These are phyloP conservation scores for Cichlasoma orientale DNA, from an alignment of 2,797 vertebrate species.

Conservation along the genomic window DNA sequence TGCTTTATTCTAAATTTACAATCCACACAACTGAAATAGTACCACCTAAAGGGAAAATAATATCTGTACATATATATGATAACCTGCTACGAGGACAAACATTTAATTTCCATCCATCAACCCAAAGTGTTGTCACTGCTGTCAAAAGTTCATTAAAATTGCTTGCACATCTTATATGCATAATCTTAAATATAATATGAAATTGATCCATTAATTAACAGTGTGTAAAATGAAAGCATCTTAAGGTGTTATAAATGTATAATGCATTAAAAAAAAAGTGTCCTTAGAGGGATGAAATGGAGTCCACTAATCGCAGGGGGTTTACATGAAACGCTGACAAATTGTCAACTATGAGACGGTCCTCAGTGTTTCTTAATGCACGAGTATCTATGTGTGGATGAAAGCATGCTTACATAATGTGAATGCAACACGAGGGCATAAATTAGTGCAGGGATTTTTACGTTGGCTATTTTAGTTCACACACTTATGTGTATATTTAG, in stretches of 20 bases:
- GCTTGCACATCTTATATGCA: background rate
- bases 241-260: background rate
- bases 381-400: background rate
- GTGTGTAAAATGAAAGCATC: background rate
- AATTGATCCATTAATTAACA: background rate
- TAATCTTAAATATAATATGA: background rate
- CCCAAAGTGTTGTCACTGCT: background rate
- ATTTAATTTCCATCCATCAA: slow-evolving; percentile 32
- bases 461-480: background rate
- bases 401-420: background rate
- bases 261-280: background rate
- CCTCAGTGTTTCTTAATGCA: background rate
- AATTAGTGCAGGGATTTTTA: background rate
- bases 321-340: background rate
- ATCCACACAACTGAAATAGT: background rate
- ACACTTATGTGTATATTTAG: slow-evolving; percentile 6
- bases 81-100: slow-evolving; percentile 32
- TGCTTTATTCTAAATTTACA: slow-evolving; percentile 27
- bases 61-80: slow-evolving; percentile 21
- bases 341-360: background rate
- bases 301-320: background rate
- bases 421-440: background rate
- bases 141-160: background rate
- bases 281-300: background rate
- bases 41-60: slow-evolving; percentile 18